Base-by-base conservation (phyloP, 2,113 vertebrate genomes). In the Chitala chitala region DNA sequence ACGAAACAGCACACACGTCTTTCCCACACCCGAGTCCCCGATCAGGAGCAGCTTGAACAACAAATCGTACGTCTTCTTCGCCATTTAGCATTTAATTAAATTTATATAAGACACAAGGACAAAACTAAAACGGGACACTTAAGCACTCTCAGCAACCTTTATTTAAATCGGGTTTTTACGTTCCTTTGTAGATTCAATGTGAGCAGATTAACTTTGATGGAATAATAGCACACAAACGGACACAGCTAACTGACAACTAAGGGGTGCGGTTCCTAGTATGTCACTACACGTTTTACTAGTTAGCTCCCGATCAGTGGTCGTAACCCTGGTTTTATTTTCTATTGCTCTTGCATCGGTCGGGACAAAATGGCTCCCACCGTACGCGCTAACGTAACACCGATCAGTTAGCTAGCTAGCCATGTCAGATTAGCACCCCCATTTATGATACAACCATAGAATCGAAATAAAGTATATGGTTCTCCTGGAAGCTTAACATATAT, bases 41-140 rank as follows among this genome's bases (percentile, higher is more conserved):
- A 98, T 98, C 73, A 98, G 93, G 77, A 98, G 96, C 88, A 98
- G 94, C 91, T 98, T 98, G 92, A 98, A 98, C 85, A 98, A 94
- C 93, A 96, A 89, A 89, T 98, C 96, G 90, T 98, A 98, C 80
- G 95, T 98, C 91, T 98, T 98, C 92, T 98, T 98, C 92, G 96
- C 95, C 96, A 98, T 98, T 88, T 86, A 78, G 78, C 73, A 77
- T 42, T 68, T 82, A 77, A 79, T 69, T 7, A 33, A 31, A 20
- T 20, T n/a, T 5, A 42, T 50, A 12, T 20, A 31, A 46, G 3
- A 61, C 7, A 50, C 26, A 33, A 6, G 10, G 26, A 26, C 48
- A 15, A 31, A 50, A n/a, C 53, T 50, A 31, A 53, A 33, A 22
- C 40, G 4, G 40, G 4, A 24, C 40, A 33, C n/a, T 22, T 13